Conservation (phyloP, 2,113 vertebrate genomes). For the Mus musculus region GRCm39 chr1:150210501-150211000, state of each 20-base stretch:
- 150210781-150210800: neutral
- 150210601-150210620: neutral
- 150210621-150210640: neutral
- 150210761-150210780: neutral
- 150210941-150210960: neutral
- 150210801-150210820: neutral
- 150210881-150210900: neutral
- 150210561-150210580: neutral
- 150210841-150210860: neutral
- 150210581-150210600: neutral
- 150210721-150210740: neutral
- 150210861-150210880: neutral
- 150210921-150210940: neutral
- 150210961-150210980: neutral
- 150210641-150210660: rapidly evolving
- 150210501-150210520: neutral
- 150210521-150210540: neutral
- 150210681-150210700: rapidly evolving
- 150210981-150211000: neutral
- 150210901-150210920: neutral
- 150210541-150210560: neutral
- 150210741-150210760: neutral
- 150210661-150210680: neutral
- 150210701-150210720: neutral
- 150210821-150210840: conserved; percentile 18